Conservation (phyloP, 2,113 vertebrate genomes). For the Rhinopomastus cyanomelas region DNA sequence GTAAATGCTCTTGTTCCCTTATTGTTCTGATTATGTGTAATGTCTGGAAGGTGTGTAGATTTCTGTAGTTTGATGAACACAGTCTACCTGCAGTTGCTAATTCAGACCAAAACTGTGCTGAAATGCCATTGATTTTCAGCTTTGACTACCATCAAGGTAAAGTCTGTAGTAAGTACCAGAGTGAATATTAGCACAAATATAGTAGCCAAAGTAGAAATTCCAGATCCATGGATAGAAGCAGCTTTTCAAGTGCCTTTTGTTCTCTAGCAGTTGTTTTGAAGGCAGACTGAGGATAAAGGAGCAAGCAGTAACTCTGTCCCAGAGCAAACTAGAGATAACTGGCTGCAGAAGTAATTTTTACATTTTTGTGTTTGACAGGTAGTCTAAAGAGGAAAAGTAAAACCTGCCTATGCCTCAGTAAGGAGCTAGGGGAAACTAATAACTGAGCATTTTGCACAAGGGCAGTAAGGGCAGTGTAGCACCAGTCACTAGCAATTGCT, state of each 20-base stretch:
- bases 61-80: neutral
- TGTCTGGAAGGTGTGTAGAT: neutral
- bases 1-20: neutral
- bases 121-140: neutral
- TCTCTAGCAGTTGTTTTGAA: neutral
- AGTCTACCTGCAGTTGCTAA: neutral
- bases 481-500: neutral
- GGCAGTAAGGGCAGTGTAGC: neutral
- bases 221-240: neutral
- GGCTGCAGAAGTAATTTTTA: neutral
- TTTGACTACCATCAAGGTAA: neutral
- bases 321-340: neutral
- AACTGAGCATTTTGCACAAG: neutral
- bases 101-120: neutral
- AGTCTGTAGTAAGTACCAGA: neutral
- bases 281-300: neutral
- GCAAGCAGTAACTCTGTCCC: neutral
- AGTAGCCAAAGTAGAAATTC: neutral
- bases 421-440: neutral
- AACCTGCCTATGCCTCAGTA: neutral
- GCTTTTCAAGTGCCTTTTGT: neutral
- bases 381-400: neutral
- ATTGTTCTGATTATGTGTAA: neutral
- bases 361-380: neutral
- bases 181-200: neutral